Evolutionary conservation across 1,140 invertebrate species (phyloP).

Genomic region (Zaprionus africanus): DNA sequence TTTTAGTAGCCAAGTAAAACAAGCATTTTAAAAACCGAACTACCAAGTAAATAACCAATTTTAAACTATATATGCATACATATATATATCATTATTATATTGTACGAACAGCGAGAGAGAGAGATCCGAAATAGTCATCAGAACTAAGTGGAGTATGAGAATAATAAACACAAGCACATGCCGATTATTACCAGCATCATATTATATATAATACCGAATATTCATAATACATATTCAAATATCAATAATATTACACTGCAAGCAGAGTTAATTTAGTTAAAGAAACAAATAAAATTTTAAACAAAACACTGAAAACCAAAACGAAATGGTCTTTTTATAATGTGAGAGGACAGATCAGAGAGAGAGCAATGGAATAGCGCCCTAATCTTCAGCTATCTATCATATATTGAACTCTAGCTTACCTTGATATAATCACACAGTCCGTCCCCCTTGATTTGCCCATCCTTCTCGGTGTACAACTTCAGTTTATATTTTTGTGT

Average conservation of each 20-base stretch:
- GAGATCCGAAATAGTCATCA: constrained; percentile 40
- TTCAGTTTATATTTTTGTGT: constrained; percentile 96
- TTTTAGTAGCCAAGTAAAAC: constrained; percentile 61
- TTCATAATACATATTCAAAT: constrained; percentile 26
- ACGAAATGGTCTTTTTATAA: neutral
- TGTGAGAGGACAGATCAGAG: neutral
- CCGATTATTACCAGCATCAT: constrained; percentile 29
- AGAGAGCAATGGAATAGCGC: neutral
- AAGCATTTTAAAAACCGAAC: constrained; percentile 58
- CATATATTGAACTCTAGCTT: constrained; percentile 51
- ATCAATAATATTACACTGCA: constrained; percentile 48
- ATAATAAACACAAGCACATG: constrained; percentile 19
- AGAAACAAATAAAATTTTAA: constrained; percentile 67
- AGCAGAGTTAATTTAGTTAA: constrained; percentile 62
- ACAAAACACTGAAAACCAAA: constrained; percentile 54
- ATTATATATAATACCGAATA: constrained; percentile 24
- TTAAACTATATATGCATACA: constrained; percentile 51
- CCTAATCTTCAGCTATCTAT: too few species aligned
- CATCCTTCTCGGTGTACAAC: constrained; percentile 94
- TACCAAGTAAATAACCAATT: constrained; percentile 74
- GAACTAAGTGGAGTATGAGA: constrained; percentile 24
- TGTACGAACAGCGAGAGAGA: constrained; percentile 26
- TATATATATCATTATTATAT: constrained; percentile 48
- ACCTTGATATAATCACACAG: constrained; percentile 98
- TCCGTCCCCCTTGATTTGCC: constrained; percentile 97